Conservation (phyloP, 2,888 invertebrate species). For the Pyrrhosoma nymphula region DNA sequence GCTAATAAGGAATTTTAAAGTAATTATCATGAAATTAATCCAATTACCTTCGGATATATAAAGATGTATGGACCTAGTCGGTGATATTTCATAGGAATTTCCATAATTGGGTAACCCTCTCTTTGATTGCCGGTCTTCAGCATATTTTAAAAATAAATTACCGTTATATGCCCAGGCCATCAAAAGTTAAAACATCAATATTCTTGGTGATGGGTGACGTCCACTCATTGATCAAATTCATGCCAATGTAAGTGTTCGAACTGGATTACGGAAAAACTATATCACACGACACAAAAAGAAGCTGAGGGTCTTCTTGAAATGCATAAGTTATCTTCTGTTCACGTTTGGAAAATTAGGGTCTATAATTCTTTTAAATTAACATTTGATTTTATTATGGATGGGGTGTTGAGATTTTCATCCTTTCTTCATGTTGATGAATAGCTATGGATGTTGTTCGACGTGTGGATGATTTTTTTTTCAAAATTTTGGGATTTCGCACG, state of each 20-base stretch:
- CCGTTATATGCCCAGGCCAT: not conserved
- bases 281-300: not conserved
- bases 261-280: not conserved
- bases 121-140: not conserved
- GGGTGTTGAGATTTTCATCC: not conserved
- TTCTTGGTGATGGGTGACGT: not conserved
- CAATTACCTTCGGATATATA: no score
- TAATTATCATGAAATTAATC: no score
- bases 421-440: no score
- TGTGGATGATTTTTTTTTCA: no score
- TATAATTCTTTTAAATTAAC: not conserved
- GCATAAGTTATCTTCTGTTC: not conserved
- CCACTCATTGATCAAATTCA: not conserved
- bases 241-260: not conserved
- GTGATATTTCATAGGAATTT: not conserved
- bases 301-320: not conserved
- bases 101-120: not conserved
- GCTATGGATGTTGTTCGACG: no score
- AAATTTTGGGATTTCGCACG: no score
- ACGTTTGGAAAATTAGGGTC: not conserved
- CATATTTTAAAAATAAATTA: not conserved
- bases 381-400: not conserved
- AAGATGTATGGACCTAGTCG: no score
- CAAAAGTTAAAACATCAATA: not conserved
- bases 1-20: no score